These are phyloP conservation scores for Apteryx mantelli DNA, from an alignment of 2,113 vertebrate genomes.

Conservation along the genomic window DNA sequence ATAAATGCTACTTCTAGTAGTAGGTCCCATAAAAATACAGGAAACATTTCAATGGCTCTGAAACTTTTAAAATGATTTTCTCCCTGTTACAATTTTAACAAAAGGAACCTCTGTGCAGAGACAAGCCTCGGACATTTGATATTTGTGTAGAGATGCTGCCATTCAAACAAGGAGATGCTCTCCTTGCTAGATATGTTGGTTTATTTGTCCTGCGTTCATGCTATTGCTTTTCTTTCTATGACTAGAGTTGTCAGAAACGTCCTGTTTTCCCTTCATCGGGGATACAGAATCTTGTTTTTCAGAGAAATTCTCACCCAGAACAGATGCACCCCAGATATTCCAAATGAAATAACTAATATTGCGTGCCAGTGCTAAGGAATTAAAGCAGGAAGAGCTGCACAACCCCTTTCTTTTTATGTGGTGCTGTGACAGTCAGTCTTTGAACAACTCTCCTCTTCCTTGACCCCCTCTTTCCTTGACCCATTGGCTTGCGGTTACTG, in stretches of 20 bases:
- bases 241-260: neutral
- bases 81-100: neutral
- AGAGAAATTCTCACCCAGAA: neutral
- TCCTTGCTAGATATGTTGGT: fast-evolving
- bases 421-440: fast-evolving
- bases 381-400: neutral
- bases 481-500: neutral
- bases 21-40: neutral
- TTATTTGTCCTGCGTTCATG: neutral
- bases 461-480: neutral
- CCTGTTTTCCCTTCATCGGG: fast-evolving
- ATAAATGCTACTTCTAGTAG: neutral
- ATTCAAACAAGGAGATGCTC: neutral
- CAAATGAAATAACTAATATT: neutral
- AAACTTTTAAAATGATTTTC: neutral
- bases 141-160: neutral
- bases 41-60: neutral
- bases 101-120: neutral
- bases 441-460: neutral
- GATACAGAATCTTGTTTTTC: neutral
- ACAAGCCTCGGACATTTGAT: neutral
- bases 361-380: fast-evolving
- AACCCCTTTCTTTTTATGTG: neutral
- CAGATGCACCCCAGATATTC: fast-evolving
- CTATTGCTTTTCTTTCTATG: neutral